phyloP scores from a whole-genome alignment of 2,113 vertebrate genomes.

The Coreoperca whiteheadi region DNA sequence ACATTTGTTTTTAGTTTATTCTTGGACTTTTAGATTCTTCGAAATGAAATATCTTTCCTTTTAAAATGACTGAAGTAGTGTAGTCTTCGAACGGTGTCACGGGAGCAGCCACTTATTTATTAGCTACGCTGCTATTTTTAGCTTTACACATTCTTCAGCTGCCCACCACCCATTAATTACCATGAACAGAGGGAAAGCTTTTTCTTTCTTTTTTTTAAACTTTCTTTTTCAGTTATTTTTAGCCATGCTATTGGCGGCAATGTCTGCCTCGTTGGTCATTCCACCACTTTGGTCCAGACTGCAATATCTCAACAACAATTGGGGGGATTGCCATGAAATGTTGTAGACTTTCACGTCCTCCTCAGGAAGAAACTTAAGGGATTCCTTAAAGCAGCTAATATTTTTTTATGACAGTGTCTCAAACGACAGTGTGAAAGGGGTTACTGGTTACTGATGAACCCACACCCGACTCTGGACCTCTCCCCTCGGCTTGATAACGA shows the following conservation, averaged over 20 bases:
- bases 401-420: no score
- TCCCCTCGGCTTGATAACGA: not conserved
- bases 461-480: not conserved
- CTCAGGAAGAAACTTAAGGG: not conserved
- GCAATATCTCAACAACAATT: not conserved
- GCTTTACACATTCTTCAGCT: not conserved
- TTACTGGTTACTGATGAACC: not conserved
- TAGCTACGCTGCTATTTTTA: slow-evolving; percentile 25
- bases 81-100: not conserved
- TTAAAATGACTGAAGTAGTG: not conserved
- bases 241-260: not conserved
- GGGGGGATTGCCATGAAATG: not conserved
- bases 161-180: not conserved
- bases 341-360: not conserved
- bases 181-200: not conserved
- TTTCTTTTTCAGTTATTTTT: slow-evolving; percentile 5
- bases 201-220: not conserved
- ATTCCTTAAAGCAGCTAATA: no score
- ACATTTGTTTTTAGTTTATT: not conserved
- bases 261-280: not conserved
- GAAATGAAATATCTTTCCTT: not conserved
- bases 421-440: not conserved
- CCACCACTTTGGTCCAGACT: not conserved
- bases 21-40: not conserved
- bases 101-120: slow-evolving; percentile 13